Evolutionary conservation across 2,797 vertebrate species (phyloP).

Genomic region (Hypotaenidia philippensis): DNA sequence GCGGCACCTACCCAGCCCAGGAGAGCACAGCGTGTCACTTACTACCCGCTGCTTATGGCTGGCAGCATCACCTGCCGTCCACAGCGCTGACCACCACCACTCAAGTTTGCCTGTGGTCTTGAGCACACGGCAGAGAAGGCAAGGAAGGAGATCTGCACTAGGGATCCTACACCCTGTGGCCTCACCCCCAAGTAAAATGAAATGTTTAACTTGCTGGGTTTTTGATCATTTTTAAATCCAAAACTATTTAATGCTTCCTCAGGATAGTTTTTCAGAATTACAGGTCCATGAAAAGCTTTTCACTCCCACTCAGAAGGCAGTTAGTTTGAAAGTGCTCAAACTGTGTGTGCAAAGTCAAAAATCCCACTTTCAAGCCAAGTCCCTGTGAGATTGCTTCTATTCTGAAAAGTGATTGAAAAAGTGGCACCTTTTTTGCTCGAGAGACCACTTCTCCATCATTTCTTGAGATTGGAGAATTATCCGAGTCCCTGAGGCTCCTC

Average conservation of each 20-base stretch:
- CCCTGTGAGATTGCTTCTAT: not conserved
- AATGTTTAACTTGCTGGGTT: not conserved
- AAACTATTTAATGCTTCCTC: not conserved
- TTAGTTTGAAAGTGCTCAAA: not conserved
- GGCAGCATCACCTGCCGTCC: rapidly evolving
- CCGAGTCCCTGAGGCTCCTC: not conserved
- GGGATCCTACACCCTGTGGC: not conserved
- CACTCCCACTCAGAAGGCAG: not conserved
- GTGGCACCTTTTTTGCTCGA: not conserved
- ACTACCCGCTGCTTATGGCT: not conserved
- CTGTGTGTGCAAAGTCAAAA: not conserved
- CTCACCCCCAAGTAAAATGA: not conserved
- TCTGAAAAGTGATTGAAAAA: not conserved
- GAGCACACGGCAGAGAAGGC: not conserved
- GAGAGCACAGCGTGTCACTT: not conserved
- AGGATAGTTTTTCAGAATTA: not conserved
- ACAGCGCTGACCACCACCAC: not conserved
- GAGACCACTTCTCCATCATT: not conserved
- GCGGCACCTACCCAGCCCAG: not conserved
- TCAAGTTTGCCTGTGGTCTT: not conserved
- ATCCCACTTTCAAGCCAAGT: not conserved
- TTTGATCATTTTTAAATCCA: not conserved
- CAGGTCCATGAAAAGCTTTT: not conserved
- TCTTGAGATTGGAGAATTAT: not conserved
- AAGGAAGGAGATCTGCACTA: not conserved